Conservation (phyloP, 2,888 invertebrate species). For the Trypoxylon attenuatum region DNA sequence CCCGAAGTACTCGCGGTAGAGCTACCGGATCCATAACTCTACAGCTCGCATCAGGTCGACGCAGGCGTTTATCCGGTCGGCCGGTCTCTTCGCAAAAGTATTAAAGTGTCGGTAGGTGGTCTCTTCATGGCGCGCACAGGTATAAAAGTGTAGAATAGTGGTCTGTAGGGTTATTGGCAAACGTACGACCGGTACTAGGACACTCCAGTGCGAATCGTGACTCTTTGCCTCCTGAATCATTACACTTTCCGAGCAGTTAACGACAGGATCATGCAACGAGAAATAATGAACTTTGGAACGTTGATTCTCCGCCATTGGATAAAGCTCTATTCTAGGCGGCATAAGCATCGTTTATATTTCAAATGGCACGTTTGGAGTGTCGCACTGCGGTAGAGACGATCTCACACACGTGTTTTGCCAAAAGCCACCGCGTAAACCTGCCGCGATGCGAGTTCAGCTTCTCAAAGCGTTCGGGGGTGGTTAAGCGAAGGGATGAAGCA, state of each 20-base stretch:
- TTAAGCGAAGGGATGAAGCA: constrained; percentile 21
- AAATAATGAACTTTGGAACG: no score
- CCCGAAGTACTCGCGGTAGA: constrained; percentile 25
- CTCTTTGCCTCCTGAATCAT: no score
- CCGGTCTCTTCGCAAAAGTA: constrained; percentile 47
- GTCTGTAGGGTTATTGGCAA: constrained; percentile 48
- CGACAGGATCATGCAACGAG: no score
- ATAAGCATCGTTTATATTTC: no score
- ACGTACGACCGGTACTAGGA: no score
- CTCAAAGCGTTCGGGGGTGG: not conserved
- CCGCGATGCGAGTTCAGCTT: constrained; percentile 53
- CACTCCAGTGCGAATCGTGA: no score
- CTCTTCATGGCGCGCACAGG: constrained; percentile 20
- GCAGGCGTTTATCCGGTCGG: constrained; percentile 51
- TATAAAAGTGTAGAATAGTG: constrained; percentile 46
- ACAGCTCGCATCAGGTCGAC: constrained; percentile 35
- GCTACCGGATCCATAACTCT: constrained; percentile 56
- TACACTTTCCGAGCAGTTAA: no score
- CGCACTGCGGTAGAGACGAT: constrained; percentile 62
- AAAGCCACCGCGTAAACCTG: constrained; percentile 58
- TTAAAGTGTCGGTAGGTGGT: constrained; percentile 54
- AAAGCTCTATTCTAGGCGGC: no score
- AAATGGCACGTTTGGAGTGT: constrained; percentile 55
- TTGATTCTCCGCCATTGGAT: no score
- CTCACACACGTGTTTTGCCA: constrained; percentile 59